Conservation (phyloP, 2,797 vertebrate genomes). For the Pantherophis vulpinus region DNA sequence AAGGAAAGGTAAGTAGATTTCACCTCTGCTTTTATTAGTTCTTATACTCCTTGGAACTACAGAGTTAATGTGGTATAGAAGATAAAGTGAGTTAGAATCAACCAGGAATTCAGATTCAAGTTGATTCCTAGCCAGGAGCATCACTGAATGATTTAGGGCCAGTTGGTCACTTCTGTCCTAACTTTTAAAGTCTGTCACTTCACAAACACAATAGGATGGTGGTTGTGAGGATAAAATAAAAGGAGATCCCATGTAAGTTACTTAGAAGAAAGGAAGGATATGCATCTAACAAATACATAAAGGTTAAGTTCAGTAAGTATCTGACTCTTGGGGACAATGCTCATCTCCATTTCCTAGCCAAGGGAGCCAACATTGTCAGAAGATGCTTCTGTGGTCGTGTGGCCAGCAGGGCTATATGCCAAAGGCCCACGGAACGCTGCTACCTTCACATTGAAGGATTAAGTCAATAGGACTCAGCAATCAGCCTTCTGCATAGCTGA, state of each 20-base stretch:
- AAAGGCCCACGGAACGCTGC: no score
- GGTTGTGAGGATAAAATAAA: background rate
- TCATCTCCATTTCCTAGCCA: no score
- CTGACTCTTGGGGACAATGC: no score
- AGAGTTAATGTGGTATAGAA: background rate
- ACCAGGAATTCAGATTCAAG: background rate
- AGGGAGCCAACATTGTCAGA: no score
- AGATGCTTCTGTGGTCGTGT: background rate
- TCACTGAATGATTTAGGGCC: background rate
- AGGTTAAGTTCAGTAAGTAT: no score
- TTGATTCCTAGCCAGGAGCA: background rate
- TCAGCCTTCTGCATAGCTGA: background rate
- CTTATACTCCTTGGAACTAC: background rate
- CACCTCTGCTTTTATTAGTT: no score
- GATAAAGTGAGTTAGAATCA: background rate
- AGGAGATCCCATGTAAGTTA: background rate
- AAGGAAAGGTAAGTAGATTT: no score
- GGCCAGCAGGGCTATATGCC: background rate
- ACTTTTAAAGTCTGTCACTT: no score
- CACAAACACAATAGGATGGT: background rate
- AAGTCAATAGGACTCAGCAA: background rate
- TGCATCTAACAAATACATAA: background rate
- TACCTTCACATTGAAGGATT: background rate
- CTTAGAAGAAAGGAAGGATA: background rate
- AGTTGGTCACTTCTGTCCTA: background rate